Evolutionary conservation across 2,113 vertebrate genomes (phyloP), one percentile per base, ranked within the genome.

Genomic region (Paradisaea rubra): DNA sequence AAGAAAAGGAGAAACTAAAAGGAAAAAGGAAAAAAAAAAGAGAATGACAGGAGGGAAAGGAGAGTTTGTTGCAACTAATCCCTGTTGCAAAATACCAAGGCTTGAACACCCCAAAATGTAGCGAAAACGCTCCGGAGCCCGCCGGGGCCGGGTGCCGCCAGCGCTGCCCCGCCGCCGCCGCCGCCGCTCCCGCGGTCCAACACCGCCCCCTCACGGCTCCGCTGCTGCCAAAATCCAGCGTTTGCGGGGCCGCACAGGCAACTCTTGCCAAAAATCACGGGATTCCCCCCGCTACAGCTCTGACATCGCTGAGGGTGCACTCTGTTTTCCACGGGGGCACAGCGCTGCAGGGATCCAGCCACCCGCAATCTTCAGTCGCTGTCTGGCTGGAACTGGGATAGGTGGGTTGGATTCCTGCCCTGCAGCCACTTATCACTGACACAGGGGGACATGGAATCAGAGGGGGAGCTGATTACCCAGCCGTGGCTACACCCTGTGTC

Each of bases 171-270:
- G 37, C 27, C 22, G 12, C 33, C 8, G 57, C 24, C 18, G 57
- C 24, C 18, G 41, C 14, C 4, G 61, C 72, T 73, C 39, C 73
- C 25, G 94, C 92, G 84, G 66, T 95, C 33, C 95, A 96, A 93
- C 91, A 97, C 85, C 96, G 97, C 45, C 97, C 97, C 37, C 98
- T 97, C 87, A 94, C 95, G 98, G 95, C 37, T 20, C 59, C 15
- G 27, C 41, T 0, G 5, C 27, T 33, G 45, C 28, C 54, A 0
- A 24, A 50, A 30, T 0, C 3, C 2, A 4, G 15, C 41, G 0
- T 7, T 4, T 4, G 18, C 14, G 1, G 30, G 15, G 18, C 42
- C 37, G 41, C 31, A 3, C 53, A 0, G 15, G 4, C 14, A 45
- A 0, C 2, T 6, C 25, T 0, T 0, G 44, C 52, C 41, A 7